A percentile compares a stretch with the other conserved stretches of the same genome.
Conservation (phyloP, 92 coral and sea anemone species). For the Siderastrea radians region DNA sequence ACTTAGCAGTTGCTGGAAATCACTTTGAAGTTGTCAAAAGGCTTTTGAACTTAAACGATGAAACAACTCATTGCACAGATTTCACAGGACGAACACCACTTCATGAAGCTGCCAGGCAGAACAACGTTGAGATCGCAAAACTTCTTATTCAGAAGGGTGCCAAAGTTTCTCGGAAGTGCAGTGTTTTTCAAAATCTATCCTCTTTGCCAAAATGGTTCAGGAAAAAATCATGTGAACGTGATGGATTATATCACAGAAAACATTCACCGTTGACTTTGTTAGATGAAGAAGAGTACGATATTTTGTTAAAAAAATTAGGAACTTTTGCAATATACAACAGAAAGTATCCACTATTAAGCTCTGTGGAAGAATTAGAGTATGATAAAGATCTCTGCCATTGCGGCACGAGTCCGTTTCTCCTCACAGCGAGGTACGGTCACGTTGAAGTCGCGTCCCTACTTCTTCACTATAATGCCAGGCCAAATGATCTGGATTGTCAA, state of each 20-base stretch:
- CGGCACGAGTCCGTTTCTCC: slow-evolving; percentile 50
- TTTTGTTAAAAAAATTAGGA: no score
- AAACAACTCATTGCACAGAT: slow-evolving; percentile 61
- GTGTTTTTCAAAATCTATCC: not conserved
- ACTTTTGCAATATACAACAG: not conserved
- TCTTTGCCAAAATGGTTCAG: not conserved
- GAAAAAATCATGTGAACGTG: no score
- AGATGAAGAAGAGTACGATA: no score
- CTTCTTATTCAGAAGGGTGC: slow-evolving; percentile 43
- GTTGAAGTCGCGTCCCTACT: slow-evolving; percentile 31
- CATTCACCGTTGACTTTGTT: no score
- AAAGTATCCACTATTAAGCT: not conserved
- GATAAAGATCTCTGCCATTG: slow-evolving; percentile 30
- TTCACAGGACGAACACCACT: slow-evolving; percentile 78
- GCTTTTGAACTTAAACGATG: slow-evolving; percentile 14
- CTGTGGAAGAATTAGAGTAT: slow-evolving; percentile 2
- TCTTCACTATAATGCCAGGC: slow-evolving; percentile 45
- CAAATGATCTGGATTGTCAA: slow-evolving; percentile 46
- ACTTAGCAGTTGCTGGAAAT: slow-evolving; percentile 68
- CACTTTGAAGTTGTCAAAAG: slow-evolving; percentile 37
- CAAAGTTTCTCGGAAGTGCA: slow-evolving; percentile 46
- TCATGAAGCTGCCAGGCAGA: slow-evolving; percentile 72
- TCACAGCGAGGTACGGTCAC: slow-evolving; percentile 64
- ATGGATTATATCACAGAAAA: no score
- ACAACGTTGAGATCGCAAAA: slow-evolving; percentile 33